Evolutionary conservation across 2,888 invertebrate genomes (phyloP), one percentile per base, ranked within the genome.

Genomic region (Uloborus plumipes): DNA sequence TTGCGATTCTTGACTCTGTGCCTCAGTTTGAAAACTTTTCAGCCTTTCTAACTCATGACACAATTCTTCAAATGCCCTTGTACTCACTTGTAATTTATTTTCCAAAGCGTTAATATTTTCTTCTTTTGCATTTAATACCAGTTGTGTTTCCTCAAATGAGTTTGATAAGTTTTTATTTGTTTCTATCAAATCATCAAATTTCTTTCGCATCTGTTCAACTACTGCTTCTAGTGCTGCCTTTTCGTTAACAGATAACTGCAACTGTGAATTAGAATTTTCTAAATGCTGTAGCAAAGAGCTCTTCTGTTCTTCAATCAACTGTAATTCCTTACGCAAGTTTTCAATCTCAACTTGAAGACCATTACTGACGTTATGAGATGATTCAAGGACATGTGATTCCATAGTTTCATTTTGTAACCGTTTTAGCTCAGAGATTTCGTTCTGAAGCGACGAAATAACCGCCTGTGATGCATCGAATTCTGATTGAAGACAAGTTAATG

Each of bases 361-460:
- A 66, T 66, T 72, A 16, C 76, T 76, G 2, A 70, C 64, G 70
- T 76, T 76, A 53, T 76, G 50, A 2, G 76, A 69, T 39, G 51
- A 20, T 76, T 76, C 76, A 20, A 76, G 11, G 62, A 70, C 55
- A 26, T 70, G 76, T 18, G 69, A 53, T 26, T 76, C 62, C 53
- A 26, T 53, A 14, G 26, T 26, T 31, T 62, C 62, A 50, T 64
- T 66, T 14, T 65, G 31, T 13, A 61, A 67, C n/a, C 31, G 67
- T 16, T 39, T 76, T 22, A 69, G 22, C 16, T 67, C 49, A 14
- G 18, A 16, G 16, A 76, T 62, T 76, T 76, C 62, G 53, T 62
- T 64, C 53, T 64, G 61, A 18, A 76, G 61, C 1, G 39, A 20
- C n/a, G 20, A 20, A 26, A 76, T 64, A 22, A 69, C 18, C 16